phyloP scores from a whole-genome alignment of 2,113 vertebrate species.

The Tupaia chinensis region DNA sequence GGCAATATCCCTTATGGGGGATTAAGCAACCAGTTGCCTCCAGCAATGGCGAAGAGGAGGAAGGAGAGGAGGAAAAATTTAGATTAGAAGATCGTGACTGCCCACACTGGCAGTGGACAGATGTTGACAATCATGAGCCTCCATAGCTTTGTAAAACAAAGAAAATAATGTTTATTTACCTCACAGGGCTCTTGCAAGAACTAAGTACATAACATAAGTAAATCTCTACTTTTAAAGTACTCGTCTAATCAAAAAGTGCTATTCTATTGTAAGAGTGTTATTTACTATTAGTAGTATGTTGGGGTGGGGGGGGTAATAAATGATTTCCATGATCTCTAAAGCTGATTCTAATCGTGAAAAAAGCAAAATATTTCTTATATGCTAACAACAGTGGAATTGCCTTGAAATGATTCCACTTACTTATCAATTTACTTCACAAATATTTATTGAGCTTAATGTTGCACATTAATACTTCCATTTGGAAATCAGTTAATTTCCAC shows the following conservation, averaged over 20 bases:
- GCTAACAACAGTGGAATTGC: neutral
- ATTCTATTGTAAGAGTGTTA: constrained; percentile 17
- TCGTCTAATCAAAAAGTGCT: neutral
- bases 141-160: neutral
- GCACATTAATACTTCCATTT: neutral
- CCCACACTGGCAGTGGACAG: neutral
- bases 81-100: constrained; percentile 18
- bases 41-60: neutral
- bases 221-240: neutral
- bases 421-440: constrained; percentile 31
- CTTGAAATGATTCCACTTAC: neutral
- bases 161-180: neutral
- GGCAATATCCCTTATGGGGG: neutral
- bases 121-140: neutral
- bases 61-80: neutral
- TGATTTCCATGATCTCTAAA: constrained; percentile 31
- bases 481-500: neutral
- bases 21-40: neutral
- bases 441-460: neutral
- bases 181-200: constrained; percentile 7
- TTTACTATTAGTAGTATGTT: neutral
- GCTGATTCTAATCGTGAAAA: constrained; percentile 21
- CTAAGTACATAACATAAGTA: neutral
- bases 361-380: constrained; percentile 35
- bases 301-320: neutral